Conservation (phyloP, 2,113 vertebrate genomes). For the Sorex fumeus region DNA sequence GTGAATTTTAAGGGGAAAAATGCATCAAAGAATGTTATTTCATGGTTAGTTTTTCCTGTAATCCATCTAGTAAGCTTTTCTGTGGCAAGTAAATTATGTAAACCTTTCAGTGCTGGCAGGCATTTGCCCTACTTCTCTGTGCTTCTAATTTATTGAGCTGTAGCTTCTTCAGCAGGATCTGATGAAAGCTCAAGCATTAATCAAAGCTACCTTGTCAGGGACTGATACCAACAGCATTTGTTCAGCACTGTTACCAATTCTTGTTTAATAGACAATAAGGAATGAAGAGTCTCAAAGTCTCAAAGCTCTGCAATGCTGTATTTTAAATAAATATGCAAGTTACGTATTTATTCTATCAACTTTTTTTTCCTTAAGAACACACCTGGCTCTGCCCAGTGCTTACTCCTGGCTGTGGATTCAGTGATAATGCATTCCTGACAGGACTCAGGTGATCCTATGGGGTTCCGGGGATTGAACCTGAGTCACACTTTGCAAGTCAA, state of each 20-base stretch:
- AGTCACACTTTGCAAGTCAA: too few species aligned
- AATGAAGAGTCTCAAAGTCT: constrained; percentile 49
- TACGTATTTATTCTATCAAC: background rate
- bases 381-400: too few species aligned
- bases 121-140: constrained; percentile 14
- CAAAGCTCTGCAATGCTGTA: constrained; percentile 34
- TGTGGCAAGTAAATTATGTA: constrained; percentile 56
- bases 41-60: constrained; percentile 57
- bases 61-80: constrained; percentile 43
- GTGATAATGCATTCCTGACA: too few species aligned
- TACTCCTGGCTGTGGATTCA: too few species aligned
- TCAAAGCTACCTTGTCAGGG: constrained; percentile 52
- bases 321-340: constrained; percentile 58
- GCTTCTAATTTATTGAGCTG: constrained; percentile 74
- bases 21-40: constrained; percentile 35
- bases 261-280: constrained; percentile 59
- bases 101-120: constrained; percentile 23
- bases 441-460: too few species aligned
- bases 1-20: background rate
- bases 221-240: constrained; percentile 45
- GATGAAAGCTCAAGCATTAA: constrained; percentile 54
- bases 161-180: constrained; percentile 52
- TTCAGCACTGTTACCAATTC: constrained; percentile 57
- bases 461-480: too few species aligned
- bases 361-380: too few species aligned